Evolutionary conservation across 2,113 vertebrate species (phyloP).

Genomic region (Pitta sordida): DNA sequence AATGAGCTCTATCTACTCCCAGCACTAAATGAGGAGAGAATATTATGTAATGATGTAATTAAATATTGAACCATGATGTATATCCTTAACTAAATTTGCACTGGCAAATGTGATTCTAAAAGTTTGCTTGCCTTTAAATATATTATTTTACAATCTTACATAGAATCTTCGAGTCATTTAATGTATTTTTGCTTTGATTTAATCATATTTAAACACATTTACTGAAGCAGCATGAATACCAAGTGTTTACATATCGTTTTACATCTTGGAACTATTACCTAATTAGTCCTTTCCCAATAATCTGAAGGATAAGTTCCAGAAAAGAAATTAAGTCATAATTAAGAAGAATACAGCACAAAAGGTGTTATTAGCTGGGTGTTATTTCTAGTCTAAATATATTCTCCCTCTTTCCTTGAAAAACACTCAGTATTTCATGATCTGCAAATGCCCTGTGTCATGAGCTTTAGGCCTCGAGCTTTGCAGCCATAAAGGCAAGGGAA

Average conservation of each 20-base stretch:
- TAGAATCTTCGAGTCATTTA: not conserved
- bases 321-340: not conserved
- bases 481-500: not conserved
- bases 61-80: not conserved
- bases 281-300: not conserved
- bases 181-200: not conserved
- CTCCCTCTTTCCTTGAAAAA: not conserved
- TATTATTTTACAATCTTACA: not conserved
- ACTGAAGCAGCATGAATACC: not conserved
- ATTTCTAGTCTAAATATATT: not conserved
- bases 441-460: not conserved
- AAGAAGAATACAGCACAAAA: not conserved
- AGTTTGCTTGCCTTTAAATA: not conserved
- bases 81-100: not conserved
- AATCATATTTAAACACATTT: not conserved
- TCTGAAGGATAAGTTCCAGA: not conserved
- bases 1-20: not conserved
- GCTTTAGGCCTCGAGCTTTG: not conserved
- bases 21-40: not conserved
- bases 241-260: not conserved
- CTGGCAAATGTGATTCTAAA: not conserved
- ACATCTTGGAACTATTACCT: not conserved
- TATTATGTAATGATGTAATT: not conserved
- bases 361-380: not conserved
- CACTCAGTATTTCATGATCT: not conserved